phyloP scores from a whole-genome alignment of 1,140 invertebrate species.

The Cotesia typhae region DNA sequence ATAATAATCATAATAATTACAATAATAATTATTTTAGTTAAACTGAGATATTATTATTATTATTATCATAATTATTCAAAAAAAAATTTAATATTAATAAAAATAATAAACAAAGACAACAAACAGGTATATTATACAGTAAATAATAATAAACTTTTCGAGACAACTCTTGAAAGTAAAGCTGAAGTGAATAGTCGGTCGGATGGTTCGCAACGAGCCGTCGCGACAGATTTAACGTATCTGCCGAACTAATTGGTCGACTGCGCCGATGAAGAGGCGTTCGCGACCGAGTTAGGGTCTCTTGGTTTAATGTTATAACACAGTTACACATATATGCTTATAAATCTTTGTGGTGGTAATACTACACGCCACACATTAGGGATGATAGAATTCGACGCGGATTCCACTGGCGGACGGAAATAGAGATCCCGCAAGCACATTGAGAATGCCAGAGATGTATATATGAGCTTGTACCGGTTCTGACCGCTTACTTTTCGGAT shows the following conservation, averaged over 20 bases:
- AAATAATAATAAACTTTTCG: conserved; percentile 8
- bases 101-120: no score
- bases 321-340: not conserved
- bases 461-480: conserved; percentile 35
- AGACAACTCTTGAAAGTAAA: not conserved
- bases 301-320: conserved; percentile 11
- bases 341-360: not conserved
- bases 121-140: no score
- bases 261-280: conserved; percentile 50
- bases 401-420: conserved; percentile 62
- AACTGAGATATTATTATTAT: no score
- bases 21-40: no score
- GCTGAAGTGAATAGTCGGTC: conserved; percentile 12
- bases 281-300: conserved; percentile 26
- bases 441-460: conserved; percentile 53
- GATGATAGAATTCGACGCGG: conserved; percentile 64
- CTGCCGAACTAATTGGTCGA: conserved; percentile 56
- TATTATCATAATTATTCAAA: no score
- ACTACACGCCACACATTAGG: conserved; percentile 41
- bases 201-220: conserved; percentile 31
- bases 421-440: conserved; percentile 55
- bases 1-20: no score
- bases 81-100: no score
- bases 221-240: conserved; percentile 58
- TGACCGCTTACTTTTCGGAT: not conserved